Percentiles rank a stretch among this genome's conserved stretches.
These are phyloP conservation scores for Limosa lapponica DNA, from an alignment of 2,797 vertebrate species.

Conservation along the genomic window DNA sequence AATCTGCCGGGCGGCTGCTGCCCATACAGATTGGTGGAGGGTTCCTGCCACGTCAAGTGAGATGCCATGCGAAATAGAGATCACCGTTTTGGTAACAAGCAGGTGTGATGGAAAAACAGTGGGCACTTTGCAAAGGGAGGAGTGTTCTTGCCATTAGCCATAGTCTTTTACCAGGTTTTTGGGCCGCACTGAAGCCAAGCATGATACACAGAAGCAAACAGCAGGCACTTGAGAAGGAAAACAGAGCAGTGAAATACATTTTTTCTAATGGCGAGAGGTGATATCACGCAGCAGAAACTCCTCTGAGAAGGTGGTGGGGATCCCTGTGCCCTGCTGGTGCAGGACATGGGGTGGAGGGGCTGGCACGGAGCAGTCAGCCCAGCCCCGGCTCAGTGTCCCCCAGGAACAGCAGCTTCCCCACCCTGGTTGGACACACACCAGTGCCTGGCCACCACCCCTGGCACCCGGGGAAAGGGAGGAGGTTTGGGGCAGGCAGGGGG, in stretches of 20 bases:
- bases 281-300: neutral
- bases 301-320: neutral
- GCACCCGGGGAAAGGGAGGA: neutral
- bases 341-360: neutral
- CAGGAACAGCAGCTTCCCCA: too few species aligned
- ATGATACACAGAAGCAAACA: neutral
- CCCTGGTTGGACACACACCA: neutral
- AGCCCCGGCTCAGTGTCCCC: neutral
- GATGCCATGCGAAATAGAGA: neutral
- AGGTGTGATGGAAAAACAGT: neutral
- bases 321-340: neutral
- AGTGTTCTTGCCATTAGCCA: neutral
- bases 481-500: neutral
- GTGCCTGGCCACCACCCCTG: rapidly evolving
- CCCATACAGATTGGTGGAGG: rapidly evolving
- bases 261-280: neutral
- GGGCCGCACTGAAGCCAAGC: neutral
- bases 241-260: neutral
- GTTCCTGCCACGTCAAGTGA: neutral
- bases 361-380: neutral
- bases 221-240: neutral
- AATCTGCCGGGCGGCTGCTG: neutral
- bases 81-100: neutral
- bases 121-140: neutral
- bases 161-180: neutral